Conservation (phyloP, 2,113 vertebrate species). For the Colinus virginianus region DNA sequence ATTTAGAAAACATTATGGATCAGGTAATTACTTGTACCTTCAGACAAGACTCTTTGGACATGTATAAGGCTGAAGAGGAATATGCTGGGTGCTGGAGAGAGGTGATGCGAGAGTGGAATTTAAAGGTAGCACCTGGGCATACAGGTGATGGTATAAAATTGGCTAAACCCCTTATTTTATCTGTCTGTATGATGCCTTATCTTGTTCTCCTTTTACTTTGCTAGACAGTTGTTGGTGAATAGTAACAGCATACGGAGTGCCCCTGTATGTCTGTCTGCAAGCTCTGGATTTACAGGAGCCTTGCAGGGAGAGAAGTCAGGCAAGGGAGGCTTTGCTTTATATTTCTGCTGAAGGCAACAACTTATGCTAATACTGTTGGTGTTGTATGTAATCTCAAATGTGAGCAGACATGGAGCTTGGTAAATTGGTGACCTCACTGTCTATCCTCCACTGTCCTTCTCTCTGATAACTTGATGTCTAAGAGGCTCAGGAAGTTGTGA, state of each 20-base stretch:
- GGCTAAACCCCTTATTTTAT: background rate
- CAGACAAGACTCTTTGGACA: background rate
- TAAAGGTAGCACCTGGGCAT: background rate
- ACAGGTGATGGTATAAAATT: background rate
- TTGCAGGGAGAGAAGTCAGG: background rate
- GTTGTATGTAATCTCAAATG: constrained; percentile 71
- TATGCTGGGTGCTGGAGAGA: background rate
- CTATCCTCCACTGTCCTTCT: constrained; percentile 34
- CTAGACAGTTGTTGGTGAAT: background rate
- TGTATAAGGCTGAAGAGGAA: background rate
- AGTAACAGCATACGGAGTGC: background rate
- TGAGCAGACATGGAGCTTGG: constrained; percentile 71
- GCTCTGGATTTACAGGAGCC: background rate
- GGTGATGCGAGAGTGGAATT: background rate
- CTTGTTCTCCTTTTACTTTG: background rate
- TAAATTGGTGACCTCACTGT: constrained; percentile 73
- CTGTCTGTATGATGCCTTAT: background rate
- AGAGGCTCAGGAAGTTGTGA: constrained; percentile 23
- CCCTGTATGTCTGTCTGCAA: background rate
- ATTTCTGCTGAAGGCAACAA: constrained; percentile 7
- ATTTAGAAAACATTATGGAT: background rate
- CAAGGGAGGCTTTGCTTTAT: background rate
- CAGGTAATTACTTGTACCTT: background rate
- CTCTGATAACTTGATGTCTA: constrained; percentile 7
- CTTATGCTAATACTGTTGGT: constrained; percentile 62